Percentiles rank a stretch among this genome's conserved stretches.
These are phyloP conservation scores for Ennomos quercinarius DNA, from an alignment of 2,888 invertebrate species.

Conservation along the genomic window DNA sequence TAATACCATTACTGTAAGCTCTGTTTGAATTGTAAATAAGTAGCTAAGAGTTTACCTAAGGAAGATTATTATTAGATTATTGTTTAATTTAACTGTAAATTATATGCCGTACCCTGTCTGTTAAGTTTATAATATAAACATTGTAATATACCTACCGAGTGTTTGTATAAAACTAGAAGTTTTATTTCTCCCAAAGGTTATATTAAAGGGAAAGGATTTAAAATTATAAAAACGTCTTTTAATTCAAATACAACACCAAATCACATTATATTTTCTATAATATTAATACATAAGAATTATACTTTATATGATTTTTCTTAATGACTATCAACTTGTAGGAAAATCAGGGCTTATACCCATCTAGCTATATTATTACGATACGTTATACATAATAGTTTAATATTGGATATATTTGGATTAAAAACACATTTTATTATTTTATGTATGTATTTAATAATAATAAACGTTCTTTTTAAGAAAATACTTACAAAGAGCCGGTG, in stretches of 20 bases:
- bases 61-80: slow-evolving; percentile 2
- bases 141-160: slow-evolving; percentile 36
- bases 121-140: slow-evolving; percentile 13
- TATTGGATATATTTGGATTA: slow-evolving; percentile 59
- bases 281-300: slow-evolving; percentile 73
- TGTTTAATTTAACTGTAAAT: slow-evolving; percentile 18
- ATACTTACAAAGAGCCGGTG: slow-evolving; percentile 64
- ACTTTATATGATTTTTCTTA: slow-evolving; percentile 72
- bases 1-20: too few relatives aligned
- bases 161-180: slow-evolving; percentile 20
- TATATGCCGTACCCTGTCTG: slow-evolving; percentile 18
- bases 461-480: slow-evolving; percentile 64
- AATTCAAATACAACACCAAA: slow-evolving; percentile 85
- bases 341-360: slow-evolving; percentile 52
- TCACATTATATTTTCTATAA: slow-evolving; percentile 85
- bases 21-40: slow-evolving; percentile 16
- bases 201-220: slow-evolving; percentile 73
- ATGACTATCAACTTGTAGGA: slow-evolving; percentile 60
- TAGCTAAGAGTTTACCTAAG: slow-evolving; percentile 39
- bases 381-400: slow-evolving; percentile 39
- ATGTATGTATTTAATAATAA: slow-evolving; percentile 63
- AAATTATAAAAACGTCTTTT: slow-evolving; percentile 81
- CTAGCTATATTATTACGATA: slow-evolving; percentile 24
- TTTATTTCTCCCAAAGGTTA: slow-evolving; percentile 33
- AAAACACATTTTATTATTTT: slow-evolving; percentile 58